Base-by-base conservation (phyloP, 2,113 vertebrate genomes). In the Phodopus roborovskii region DNA sequence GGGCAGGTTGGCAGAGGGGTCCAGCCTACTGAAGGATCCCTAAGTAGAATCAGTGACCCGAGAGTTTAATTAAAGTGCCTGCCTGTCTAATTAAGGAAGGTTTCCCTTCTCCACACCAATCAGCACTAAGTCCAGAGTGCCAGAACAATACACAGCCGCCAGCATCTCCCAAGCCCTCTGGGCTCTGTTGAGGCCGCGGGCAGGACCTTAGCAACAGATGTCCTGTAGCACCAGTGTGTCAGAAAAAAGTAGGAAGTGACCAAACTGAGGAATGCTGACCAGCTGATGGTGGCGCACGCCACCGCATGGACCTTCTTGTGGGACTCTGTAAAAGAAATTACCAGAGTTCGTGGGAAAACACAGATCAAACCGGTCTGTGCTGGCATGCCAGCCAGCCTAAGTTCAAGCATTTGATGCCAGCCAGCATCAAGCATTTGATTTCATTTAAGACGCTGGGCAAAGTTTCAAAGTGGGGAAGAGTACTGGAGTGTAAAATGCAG, bases 21-120 rank as follows among this genome's bases (percentile, higher is more conserved):
- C 2, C 16, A 0, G 28, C 42, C 2, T 3, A 19, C 28, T 20
- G 60, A 20, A 42, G 42, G 45, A 33, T 66, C 62, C 17, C 84
- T 90, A 11, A 78, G 94, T 1, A 56, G 6, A 87, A 64, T 39
- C 15, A 86, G 3, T 60, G 92, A 88, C 73, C 88, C 94, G 81
- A 36, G 77, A n/a, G 93, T 83, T 84, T 74, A 39, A 53, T 62
- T 85, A 66, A 53, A 42, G 7, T 0, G 45, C 53, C 45, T 90
- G 83, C 92, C 28, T 10, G 88, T 95, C 97, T 94, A 92, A 95
- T 96, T 97, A 96, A 89, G 91, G 91, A 83, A 92, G 95, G 62
- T 6, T 75, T 96, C 91, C 7, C 30, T 96, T 95, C 89, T 91
- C n/a, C 77, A 48, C 94, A 75, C 50, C 30, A 84, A 58, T 88